Evolutionary conservation across 53 echinoderm and acorn worm species (phyloP).

Genomic region (Zoroaster sp.): DNA sequence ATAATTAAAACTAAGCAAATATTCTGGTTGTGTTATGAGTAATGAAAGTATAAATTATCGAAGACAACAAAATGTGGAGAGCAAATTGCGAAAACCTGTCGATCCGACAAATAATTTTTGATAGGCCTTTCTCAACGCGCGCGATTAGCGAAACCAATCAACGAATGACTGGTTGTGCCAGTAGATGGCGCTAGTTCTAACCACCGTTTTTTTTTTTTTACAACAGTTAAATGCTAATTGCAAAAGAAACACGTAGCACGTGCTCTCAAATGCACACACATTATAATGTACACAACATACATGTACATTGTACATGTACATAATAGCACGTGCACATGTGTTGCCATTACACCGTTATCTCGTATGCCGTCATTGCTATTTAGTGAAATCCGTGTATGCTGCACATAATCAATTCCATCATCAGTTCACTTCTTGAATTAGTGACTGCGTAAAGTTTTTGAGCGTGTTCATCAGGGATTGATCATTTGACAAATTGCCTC

Average conservation of each 20-base stretch:
- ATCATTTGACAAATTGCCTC: background rate
- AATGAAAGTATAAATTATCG: background rate
- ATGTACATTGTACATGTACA: background rate
- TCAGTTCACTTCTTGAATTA: background rate
- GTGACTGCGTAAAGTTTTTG: background rate
- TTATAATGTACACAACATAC: background rate
- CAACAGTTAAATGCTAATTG: background rate
- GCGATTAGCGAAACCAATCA: too few relatives aligned
- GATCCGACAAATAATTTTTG: background rate
- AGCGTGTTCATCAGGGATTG: background rate
- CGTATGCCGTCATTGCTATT: background rate
- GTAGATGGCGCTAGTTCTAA: background rate
- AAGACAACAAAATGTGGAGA: background rate
- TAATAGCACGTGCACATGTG: background rate
- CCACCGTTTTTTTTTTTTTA: background rate
- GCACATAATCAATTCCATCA: too few relatives aligned
- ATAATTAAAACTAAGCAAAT: background rate
- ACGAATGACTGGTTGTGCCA: too few relatives aligned
- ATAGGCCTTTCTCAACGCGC: too few relatives aligned
- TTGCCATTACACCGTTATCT: background rate
- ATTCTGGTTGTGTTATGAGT: background rate
- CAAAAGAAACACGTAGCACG: background rate
- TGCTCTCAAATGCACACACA: background rate
- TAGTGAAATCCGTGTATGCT: background rate
- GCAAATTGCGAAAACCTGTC: background rate